phyloP scores from a whole-genome alignment of 2,888 invertebrate species.

The Sepiola atlantica region DNA sequence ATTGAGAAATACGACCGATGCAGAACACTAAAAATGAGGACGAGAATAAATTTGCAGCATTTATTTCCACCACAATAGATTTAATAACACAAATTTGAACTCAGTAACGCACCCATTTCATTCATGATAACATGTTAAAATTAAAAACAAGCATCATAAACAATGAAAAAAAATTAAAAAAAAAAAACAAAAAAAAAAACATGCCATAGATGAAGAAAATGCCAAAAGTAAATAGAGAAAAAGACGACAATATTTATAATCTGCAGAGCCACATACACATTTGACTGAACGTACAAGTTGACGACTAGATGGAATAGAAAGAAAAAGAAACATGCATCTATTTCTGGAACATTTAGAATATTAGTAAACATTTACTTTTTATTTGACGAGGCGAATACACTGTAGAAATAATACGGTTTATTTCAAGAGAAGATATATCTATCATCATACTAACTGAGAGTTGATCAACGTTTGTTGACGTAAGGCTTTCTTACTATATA shows the following conservation, averaged over 20 bases:
- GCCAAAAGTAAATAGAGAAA: background rate
- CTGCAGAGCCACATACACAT: background rate
- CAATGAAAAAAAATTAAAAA: background rate
- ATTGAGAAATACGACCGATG: too few relatives aligned
- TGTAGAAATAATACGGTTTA: too few relatives aligned
- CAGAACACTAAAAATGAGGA: too few relatives aligned
- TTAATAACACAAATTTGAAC: too few relatives aligned
- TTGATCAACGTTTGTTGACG: too few relatives aligned
- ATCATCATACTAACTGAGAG: too few relatives aligned
- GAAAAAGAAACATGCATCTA: background rate
- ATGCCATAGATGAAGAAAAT: background rate
- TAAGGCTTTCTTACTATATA: too few relatives aligned
- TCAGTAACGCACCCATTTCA: background rate
- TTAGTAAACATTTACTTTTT: too few relatives aligned
- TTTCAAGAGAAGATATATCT: too few relatives aligned
- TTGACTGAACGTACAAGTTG: background rate
- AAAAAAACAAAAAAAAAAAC: background rate
- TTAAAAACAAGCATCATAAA: background rate
- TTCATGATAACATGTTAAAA: background rate
- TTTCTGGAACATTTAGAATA: background rate
- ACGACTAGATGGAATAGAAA: background rate
- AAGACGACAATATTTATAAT: background rate
- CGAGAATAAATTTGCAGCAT: too few relatives aligned
- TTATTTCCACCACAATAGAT: too few relatives aligned
- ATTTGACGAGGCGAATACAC: too few relatives aligned